phyloP scores from a whole-genome alignment of 1,140 invertebrate genomes.

The Pogonus chalceus region DNA sequence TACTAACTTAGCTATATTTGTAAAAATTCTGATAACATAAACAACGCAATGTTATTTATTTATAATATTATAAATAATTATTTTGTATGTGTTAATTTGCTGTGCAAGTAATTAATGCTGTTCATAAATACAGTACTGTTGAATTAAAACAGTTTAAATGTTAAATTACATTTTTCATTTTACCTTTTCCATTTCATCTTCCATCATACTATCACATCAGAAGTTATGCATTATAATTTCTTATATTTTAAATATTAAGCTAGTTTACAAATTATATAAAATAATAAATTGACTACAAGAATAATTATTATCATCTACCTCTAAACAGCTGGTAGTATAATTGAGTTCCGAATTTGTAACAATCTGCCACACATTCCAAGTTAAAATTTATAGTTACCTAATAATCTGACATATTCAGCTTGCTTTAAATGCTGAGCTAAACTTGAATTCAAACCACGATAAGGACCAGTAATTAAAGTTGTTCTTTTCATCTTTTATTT shows the following conservation, averaged over 20 bases:
- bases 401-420: too few species aligned
- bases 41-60: background rate
- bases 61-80: background rate
- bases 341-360: too few species aligned
- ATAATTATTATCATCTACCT: too few species aligned
- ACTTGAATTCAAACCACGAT: too few species aligned
- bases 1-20: background rate
- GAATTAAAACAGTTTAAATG: background rate
- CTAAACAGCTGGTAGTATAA: too few species aligned
- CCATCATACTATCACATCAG: background rate
- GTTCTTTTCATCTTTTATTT: too few species aligned
- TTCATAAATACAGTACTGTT: background rate
- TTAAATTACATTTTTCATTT: background rate
- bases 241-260: background rate
- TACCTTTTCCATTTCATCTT: background rate
- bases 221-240: background rate
- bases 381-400: too few species aligned
- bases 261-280: background rate
- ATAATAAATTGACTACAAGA: too few species aligned
- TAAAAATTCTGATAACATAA: background rate
- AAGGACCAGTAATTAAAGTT: too few species aligned
- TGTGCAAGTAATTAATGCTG: background rate
- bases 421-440: too few species aligned
- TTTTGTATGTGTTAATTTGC: background rate
- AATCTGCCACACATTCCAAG: too few species aligned